A percentile compares a stretch with the other conserved stretches of the same genome.
Conservation (phyloP, 2,113 vertebrate genomes). For the Glaucomys volans region DNA sequence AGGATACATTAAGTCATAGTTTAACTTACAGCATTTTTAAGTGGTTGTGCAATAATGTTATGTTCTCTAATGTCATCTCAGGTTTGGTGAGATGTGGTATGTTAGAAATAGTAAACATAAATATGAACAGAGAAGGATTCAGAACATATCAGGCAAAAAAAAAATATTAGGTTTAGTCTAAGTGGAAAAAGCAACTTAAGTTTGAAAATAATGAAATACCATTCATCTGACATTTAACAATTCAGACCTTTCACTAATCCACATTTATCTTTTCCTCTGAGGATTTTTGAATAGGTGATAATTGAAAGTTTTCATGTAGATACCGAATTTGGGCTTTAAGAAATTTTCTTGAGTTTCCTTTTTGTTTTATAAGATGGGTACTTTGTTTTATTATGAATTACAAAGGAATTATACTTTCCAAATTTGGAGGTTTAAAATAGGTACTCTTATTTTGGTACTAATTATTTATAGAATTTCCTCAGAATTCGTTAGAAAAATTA, state of each 20-base stretch:
- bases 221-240: conserved; percentile 34
- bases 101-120: not conserved
- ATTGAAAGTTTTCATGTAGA: not conserved
- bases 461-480: conserved; percentile 29
- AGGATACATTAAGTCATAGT: not conserved
- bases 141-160: conserved; percentile 18
- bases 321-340: not conserved
- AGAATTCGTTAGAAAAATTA: conserved; percentile 44
- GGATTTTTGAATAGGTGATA: not conserved
- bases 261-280: conserved; percentile 17
- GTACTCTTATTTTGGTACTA: not conserved
- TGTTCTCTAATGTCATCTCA: not conserved
- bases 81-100: not conserved
- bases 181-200: not conserved
- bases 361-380: not conserved
- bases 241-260: conserved; percentile 47
- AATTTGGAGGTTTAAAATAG: not conserved
- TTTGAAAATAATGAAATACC: conserved; percentile 37
- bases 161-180: conserved; percentile 38
- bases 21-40: not conserved
- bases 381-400: not conserved
- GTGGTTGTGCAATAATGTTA: not conserved
- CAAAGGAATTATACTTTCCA: not conserved
- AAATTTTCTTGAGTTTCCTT: conserved; percentile 6
- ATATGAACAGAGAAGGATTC: not conserved